phyloP scores from a whole-genome alignment of 1,140 invertebrate species.

The Drosophila pruinosa region DNA sequence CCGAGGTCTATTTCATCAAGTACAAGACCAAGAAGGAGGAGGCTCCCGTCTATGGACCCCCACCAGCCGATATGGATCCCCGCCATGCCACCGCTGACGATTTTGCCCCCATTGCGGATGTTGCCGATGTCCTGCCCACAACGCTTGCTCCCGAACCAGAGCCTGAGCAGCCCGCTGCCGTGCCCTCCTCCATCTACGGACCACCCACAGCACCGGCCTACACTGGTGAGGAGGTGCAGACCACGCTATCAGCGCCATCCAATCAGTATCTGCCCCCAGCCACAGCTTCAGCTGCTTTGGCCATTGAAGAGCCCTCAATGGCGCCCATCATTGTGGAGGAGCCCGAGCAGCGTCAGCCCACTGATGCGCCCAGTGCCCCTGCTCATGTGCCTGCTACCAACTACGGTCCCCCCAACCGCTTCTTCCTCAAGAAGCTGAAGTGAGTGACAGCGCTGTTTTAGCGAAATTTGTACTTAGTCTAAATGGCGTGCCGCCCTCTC shows the following conservation, averaged over 20 bases:
- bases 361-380: constrained; percentile 19
- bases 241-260: constrained; percentile 59
- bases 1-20: constrained; percentile 94
- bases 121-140: constrained; percentile 58
- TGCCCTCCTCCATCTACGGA: constrained; percentile 56
- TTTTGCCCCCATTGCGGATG: constrained; percentile 57
- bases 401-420: constrained; percentile 74
- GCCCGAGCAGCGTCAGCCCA: constrained; percentile 51
- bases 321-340: constrained; percentile 71
- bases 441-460: constrained; percentile 27
- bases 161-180: constrained; percentile 58
- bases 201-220: constrained; percentile 64
- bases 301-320: constrained; percentile 60
- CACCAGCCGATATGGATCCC: constrained; percentile 80
- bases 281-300: constrained; percentile 48
- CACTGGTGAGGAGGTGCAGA: constrained; percentile 63
- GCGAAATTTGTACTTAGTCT: constrained; percentile 52
- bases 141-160: constrained; percentile 66
- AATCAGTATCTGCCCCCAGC: constrained; percentile 75
- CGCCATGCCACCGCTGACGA: constrained; percentile 62
- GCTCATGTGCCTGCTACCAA: constrained; percentile 63
- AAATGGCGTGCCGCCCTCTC: constrained; percentile 50
- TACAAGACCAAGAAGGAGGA: constrained; percentile 89
- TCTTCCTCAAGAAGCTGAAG: constrained; percentile 75
- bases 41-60: constrained; percentile 80